These are phyloP conservation scores for Hydriomena furcata DNA, from an alignment of 2,888 invertebrate species.

Conservation along the genomic window DNA sequence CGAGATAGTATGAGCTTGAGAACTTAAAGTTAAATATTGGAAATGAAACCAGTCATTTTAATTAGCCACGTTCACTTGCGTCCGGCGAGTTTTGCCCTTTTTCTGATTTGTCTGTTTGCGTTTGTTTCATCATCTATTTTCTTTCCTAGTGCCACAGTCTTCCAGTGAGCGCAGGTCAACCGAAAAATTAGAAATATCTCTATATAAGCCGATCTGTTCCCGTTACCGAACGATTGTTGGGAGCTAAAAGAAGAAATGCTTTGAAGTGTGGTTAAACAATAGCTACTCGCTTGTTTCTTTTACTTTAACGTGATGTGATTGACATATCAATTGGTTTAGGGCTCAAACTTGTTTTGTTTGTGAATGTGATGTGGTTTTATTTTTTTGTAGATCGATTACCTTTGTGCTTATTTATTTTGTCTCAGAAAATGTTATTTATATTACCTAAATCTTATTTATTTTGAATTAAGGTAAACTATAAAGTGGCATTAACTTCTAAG, in stretches of 20 bases:
- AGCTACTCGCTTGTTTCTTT: conserved; percentile 11
- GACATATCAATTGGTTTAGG: conserved; percentile 7
- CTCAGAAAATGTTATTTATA: too few species aligned
- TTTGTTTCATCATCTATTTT: conserved; percentile 68
- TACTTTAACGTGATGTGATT: conserved; percentile 7
- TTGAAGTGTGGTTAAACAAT: conserved; percentile 27
- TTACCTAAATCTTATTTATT: too few species aligned
- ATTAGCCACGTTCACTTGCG: conserved; percentile 51
- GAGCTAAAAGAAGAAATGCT: conserved; percentile 20
- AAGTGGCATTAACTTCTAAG: too few species aligned
- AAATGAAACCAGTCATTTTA: conserved; percentile 56
- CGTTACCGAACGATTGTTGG: conserved; percentile 43
- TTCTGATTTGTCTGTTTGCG: conserved; percentile 61
- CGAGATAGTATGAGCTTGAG: conserved; percentile 35
- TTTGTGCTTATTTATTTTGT: not conserved
- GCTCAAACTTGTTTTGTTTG: not conserved
- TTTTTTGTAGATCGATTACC: too few species aligned
- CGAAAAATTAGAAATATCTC: conserved; percentile 78
- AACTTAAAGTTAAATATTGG: conserved; percentile 50
- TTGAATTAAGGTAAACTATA: too few species aligned
- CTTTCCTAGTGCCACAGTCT: conserved; percentile 57
- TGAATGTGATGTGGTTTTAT: too few species aligned
- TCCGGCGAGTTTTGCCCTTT: conserved; percentile 47
- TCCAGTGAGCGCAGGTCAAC: conserved; percentile 58
- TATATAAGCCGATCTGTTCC: conserved; percentile 57